Base-by-base conservation (phyloP, 2,113 vertebrate species). In the Misgurnus anguillicaudatus region DNA sequence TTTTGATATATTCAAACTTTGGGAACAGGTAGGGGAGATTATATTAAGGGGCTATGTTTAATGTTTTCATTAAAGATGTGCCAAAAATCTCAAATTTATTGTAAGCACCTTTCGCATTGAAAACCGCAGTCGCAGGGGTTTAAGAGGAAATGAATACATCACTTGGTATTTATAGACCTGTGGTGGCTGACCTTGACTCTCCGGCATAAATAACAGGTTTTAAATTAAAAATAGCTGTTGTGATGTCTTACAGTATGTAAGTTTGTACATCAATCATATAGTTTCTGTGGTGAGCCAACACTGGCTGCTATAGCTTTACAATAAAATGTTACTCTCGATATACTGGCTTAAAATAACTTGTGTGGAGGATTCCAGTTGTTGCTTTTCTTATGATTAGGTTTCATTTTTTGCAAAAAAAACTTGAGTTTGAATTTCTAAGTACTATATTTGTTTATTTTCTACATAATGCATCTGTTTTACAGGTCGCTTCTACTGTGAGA, bases 101-200 rank as follows among this genome's bases (percentile, higher is more conserved):
- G 10, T 2, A 11, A 73, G 57, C 21, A 1, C 57, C 17, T 19
- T 71, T 14, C 57, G 55, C 55, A 58, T 73, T 73, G 38, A 58
- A 19, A 39, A 41, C n/a, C 19, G 24, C 41, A 58, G 39, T 73
- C 53, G 24, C 70, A 42, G 21, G 70, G 2, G 53, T 24, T 58
- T 9, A 38, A 58, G 70, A 73, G 53, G 7, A 42, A 58, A 73
- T 73, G n/a, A 73, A 73, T 73, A 73, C 53, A 73, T 73, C 53
- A 58, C 53, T 73, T 60, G 53, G 70, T 21, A 58, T 73, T 73
- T 73, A 73, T 42, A 53, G 53, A 60, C 39, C 70, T 73, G 16
- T 73, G 53, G 53, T 1, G 38, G 70, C 41, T 60, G 70, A 73
- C 70, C 70, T 58, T 73, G 53, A 41, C 36, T 73, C 70, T 24